phyloP scores from a whole-genome alignment of 2,888 invertebrate species.

The Horisme vitalbata region DNA sequence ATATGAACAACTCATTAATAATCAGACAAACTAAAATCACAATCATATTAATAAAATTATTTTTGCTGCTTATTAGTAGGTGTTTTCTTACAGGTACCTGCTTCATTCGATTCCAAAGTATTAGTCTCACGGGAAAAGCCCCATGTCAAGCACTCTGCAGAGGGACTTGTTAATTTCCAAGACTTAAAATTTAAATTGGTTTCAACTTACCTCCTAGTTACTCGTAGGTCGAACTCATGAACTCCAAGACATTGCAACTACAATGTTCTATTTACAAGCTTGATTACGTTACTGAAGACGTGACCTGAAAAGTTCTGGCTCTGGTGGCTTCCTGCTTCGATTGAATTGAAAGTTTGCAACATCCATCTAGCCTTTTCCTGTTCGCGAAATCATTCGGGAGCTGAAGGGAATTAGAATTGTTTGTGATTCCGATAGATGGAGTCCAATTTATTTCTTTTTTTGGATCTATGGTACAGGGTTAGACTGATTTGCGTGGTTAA shows the following conservation, averaged over 20 bases:
- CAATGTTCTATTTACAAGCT: constrained; percentile 25
- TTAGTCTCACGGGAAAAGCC: no score
- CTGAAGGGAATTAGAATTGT: background rate
- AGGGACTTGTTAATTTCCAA: background rate
- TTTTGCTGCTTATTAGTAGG: no score
- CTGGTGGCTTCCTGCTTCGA: constrained; percentile 19
- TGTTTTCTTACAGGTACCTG: no score
- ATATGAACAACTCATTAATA: no score
- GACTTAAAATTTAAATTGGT: constrained; percentile 14
- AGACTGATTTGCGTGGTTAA: background rate
- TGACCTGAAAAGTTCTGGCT: constrained; percentile 22
- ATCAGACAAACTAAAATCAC: no score
- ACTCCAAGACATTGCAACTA: constrained; percentile 22
- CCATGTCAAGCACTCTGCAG: no score
- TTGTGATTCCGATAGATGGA: background rate
- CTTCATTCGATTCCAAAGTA: no score
- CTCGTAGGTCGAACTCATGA: constrained; percentile 10
- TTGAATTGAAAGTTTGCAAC: constrained; percentile 22
- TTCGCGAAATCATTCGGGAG: constrained; percentile 1
- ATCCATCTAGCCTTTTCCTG: constrained; percentile 17
- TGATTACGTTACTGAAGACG: constrained; percentile 23
- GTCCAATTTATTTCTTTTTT: no score
- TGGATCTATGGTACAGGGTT: no score
- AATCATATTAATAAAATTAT: no score
- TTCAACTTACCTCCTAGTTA: constrained; percentile 6